Percentiles rank a stretch among this genome's conserved stretches.
These are phyloP conservation scores for Crotalus horridus DNA, from an alignment of 2,113 vertebrate genomes.

Conservation along the genomic window DNA sequence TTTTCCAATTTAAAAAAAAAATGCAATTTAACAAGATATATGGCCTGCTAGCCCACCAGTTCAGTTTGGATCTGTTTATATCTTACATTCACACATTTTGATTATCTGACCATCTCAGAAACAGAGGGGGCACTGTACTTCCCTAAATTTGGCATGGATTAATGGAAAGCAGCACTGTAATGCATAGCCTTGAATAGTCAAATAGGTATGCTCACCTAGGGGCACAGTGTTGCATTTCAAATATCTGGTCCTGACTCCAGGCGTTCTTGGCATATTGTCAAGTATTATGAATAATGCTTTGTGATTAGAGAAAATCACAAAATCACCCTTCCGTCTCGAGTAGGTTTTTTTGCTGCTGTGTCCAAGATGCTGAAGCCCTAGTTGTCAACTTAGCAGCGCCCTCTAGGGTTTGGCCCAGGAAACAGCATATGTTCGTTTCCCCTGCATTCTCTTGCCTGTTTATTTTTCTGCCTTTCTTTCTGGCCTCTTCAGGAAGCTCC, in stretches of 20 bases:
- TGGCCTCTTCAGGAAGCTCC: conserved; percentile 69
- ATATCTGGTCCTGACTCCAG: background rate
- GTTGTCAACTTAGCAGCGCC: background rate
- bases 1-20: background rate
- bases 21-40: background rate
- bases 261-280: background rate
- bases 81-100: background rate
- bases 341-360: background rate
- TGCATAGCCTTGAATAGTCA: background rate
- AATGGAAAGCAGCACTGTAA: background rate
- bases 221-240: background rate
- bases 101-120: background rate
- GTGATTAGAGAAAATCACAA: background rate
- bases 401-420: background rate
- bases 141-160: background rate
- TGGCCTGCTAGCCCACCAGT: background rate
- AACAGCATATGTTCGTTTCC: conserved; percentile 10
- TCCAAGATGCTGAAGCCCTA: background rate
- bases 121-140: background rate
- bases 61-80: background rate
- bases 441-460: conserved; percentile 26
- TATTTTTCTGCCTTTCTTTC: conserved; percentile 64
- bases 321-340: background rate
- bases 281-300: background rate
- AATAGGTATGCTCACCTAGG: background rate